These are phyloP conservation scores for Microchirus variegatus DNA, from an alignment of 2,797 vertebrate species.

Conservation along the genomic window DNA sequence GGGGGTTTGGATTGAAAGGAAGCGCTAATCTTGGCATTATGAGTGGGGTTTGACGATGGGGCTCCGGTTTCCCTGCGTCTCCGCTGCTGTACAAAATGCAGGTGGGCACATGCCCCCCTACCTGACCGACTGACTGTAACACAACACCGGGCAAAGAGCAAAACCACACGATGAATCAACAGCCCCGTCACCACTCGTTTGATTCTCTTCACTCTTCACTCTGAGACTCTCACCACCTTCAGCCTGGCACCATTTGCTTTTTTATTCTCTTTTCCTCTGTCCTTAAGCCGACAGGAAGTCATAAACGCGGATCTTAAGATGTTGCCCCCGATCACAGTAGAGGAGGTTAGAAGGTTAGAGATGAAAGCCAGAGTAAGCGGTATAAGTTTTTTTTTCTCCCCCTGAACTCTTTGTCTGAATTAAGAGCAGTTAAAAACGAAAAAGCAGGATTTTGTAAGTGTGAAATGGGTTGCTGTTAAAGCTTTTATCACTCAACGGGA, in stretches of 20 bases:
- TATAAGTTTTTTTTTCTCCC: slow-evolving; percentile 7
- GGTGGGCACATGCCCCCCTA: slow-evolving; percentile 56
- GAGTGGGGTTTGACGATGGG: slow-evolving; percentile 41
- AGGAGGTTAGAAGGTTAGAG: slow-evolving; percentile 59
- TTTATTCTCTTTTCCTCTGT: slow-evolving; percentile 20
- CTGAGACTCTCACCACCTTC: slow-evolving; percentile 34
- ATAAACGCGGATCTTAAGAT: slow-evolving; percentile 64
- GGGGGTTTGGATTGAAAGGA: slow-evolving; percentile 60
- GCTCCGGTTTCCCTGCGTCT: slow-evolving; percentile 50
- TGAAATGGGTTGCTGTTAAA: slow-evolving; percentile 54
- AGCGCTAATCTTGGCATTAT: slow-evolving; percentile 59
- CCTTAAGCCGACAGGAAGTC: slow-evolving; percentile 54
- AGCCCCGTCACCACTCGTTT: slow-evolving; percentile 21
- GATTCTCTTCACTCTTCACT: slow-evolving; percentile 45
- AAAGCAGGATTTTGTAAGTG: slow-evolving; percentile 43
- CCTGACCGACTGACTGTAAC: slow-evolving; percentile 50
- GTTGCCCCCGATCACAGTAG: slow-evolving; percentile 27
- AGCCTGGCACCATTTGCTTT: slow-evolving; percentile 33
- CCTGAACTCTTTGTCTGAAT: slow-evolving; percentile 24
- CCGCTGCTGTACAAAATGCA: slow-evolving; percentile 39
- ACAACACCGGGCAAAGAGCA: slow-evolving; percentile 47
- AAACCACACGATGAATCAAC: slow-evolving; percentile 26
- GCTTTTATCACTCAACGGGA: slow-evolving; percentile 58
- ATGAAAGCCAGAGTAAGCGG: slow-evolving; percentile 57
- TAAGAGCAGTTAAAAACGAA: slow-evolving; percentile 9